Evolutionary conservation across 37 sponge, comb jelly and placozoan species (phyloP).

Genomic region (Diacarnus erythraeanus): DNA sequence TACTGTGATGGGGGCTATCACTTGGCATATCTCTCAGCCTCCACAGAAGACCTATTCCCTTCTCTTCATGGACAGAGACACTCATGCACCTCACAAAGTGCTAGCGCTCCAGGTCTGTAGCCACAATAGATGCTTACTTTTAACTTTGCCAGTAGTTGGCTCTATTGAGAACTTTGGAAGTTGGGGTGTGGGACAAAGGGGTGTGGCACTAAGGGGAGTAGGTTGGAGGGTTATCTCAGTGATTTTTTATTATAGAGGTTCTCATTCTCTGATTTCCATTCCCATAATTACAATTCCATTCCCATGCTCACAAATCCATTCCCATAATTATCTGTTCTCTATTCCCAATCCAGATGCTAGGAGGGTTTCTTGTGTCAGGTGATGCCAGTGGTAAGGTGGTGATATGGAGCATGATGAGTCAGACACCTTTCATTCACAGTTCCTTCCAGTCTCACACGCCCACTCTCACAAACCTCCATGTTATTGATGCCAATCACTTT

Average conservation of each 20-base stretch:
- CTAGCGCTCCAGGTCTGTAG: constrained; percentile 43
- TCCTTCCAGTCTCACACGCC: constrained; percentile 22
- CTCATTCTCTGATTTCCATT: too few relatives aligned
- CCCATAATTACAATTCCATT: too few relatives aligned
- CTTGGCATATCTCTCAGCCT: constrained; percentile 66
- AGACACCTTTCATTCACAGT: constrained; percentile 30
- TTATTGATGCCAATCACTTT: constrained; percentile 31
- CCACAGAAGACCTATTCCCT: constrained; percentile 67
- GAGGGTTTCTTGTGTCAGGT: constrained; percentile 51
- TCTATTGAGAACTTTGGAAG: too few relatives aligned
- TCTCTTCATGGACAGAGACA: constrained; percentile 23
- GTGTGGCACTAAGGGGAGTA: too few relatives aligned
- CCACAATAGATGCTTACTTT: too few relatives aligned
- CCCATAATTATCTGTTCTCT: neutral
- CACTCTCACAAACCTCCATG: constrained; percentile 43
- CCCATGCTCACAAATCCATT: too few relatives aligned
- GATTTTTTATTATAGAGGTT: too few relatives aligned
- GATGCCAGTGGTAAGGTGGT: constrained; percentile 25
- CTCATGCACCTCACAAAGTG: constrained; percentile 29
- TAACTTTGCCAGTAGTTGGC: too few relatives aligned
- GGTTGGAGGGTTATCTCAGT: too few relatives aligned
- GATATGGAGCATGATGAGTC: constrained; percentile 58
- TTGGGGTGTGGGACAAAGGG: too few relatives aligned
- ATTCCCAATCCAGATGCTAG: constrained; percentile 29
- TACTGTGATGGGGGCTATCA: constrained; percentile 28